Conservation (phyloP, 2,888 invertebrate genomes). For the Erebia ligea region DNA sequence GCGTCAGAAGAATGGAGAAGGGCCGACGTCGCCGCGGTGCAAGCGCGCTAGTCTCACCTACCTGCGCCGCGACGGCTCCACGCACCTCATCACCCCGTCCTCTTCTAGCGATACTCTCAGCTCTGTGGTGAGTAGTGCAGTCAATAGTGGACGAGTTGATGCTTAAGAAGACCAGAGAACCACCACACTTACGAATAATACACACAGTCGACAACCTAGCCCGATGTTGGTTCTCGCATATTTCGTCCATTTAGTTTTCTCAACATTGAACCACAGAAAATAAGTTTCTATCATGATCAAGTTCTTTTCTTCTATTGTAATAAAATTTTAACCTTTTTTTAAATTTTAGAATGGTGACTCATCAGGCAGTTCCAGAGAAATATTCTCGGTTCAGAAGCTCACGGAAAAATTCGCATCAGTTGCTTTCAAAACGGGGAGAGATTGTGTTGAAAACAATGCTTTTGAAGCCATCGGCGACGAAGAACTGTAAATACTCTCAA, state of each 20-base stretch:
- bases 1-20: constrained; percentile 86
- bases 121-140: constrained; percentile 60
- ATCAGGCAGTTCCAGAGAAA: constrained; percentile 82
- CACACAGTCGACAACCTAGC: too few relatives aligned
- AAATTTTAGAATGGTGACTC: constrained; percentile 84
- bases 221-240: too few relatives aligned
- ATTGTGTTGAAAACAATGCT: constrained; percentile 94
- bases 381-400: constrained; percentile 89
- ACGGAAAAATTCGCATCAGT: constrained; percentile 89
- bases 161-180: background rate
- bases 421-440: constrained; percentile 87
- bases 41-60: constrained; percentile 82
- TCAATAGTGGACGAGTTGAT: constrained; percentile 6
- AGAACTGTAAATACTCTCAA: constrained; percentile 85
- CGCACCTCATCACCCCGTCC: constrained; percentile 84
- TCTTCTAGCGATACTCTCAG: constrained; percentile 67
- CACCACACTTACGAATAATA: too few relatives aligned
- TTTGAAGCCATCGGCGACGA: constrained; percentile 98
- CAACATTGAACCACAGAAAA: too few relatives aligned
- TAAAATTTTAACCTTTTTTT: constrained; percentile 7
- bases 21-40: constrained; percentile 74
- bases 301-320: too few relatives aligned
- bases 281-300: too few relatives aligned
- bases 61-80: constrained; percentile 89
- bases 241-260: too few relatives aligned